A percentile compares a stretch with the other conserved stretches of the same genome.
These are phyloP conservation scores for Medauroidea extradentata DNA, from an alignment of 1,140 invertebrate species.

Conservation along the genomic window DNA sequence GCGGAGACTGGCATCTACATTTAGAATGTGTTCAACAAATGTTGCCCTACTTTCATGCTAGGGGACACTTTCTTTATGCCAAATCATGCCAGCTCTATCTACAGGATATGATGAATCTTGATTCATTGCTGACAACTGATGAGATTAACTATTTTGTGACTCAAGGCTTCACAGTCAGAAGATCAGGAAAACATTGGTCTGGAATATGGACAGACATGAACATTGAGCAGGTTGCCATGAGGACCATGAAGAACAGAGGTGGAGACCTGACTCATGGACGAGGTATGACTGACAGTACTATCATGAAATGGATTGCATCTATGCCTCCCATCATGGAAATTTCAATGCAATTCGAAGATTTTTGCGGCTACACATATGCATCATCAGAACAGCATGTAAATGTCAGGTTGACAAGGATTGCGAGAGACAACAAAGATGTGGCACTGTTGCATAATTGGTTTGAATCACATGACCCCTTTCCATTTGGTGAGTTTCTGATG, in stretches of 20 bases:
- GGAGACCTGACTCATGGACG: constrained; percentile 29
- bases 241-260: constrained; percentile 34
- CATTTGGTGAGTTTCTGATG: background rate
- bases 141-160: constrained; percentile 38
- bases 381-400: constrained; percentile 44
- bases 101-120: constrained; percentile 38
- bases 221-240: constrained; percentile 40
- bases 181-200: constrained; percentile 42
- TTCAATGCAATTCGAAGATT: constrained; percentile 30
- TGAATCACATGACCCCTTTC: constrained; percentile 16
- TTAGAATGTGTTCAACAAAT: constrained; percentile 39
- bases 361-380: constrained; percentile 30
- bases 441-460: constrained; percentile 37
- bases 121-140: constrained; percentile 29
- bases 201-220: constrained; percentile 42
- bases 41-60: constrained; percentile 44
- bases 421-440: constrained; percentile 37
- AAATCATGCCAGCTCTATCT: too few species aligned
- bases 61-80: constrained; percentile 42
- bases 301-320: constrained; percentile 37
- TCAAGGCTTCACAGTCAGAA: constrained; percentile 36
- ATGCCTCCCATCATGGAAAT: constrained; percentile 30
- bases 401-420: constrained; percentile 35
- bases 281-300: constrained; percentile 15
- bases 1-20: constrained; percentile 23